phyloP scores from a whole-genome alignment of 2,797 vertebrate genomes.

The Sebastes hubbsi region DNA sequence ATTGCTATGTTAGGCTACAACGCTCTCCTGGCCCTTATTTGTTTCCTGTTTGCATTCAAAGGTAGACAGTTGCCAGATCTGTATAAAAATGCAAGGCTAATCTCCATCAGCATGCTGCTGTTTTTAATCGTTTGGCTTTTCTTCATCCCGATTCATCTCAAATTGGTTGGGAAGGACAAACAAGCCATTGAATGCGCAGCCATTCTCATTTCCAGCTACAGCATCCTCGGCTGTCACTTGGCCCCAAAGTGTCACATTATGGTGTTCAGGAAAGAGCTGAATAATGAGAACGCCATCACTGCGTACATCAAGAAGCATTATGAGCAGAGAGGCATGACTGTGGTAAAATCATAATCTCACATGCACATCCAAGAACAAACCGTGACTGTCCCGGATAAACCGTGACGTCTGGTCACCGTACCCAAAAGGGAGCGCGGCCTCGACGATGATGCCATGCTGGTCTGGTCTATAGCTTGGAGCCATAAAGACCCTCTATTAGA shows the following conservation, averaged over 20 bases:
- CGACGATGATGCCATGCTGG: no score
- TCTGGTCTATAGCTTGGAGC: no score
- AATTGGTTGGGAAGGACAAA: constrained; percentile 25
- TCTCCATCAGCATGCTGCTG: constrained; percentile 72
- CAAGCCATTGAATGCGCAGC: constrained; percentile 47
- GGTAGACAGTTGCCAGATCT: constrained; percentile 68
- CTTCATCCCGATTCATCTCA: constrained; percentile 69
- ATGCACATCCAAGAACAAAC: neutral
- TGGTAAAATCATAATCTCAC: constrained; percentile 35
- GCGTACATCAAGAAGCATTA: constrained; percentile 69
- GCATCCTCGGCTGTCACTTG: constrained; percentile 73
- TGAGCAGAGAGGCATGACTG: constrained; percentile 34
- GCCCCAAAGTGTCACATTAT: constrained; percentile 75
- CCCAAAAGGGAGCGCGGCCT: no score
- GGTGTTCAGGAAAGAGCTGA: constrained; percentile 68
- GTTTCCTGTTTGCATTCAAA: constrained; percentile 71
- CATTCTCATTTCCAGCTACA: constrained; percentile 70
- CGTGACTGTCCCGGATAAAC: no score
- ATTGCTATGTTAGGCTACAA: constrained; percentile 58
- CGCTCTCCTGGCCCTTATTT: constrained; percentile 49
- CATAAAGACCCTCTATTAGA: no score
- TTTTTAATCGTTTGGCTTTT: constrained; percentile 73
- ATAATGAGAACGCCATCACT: constrained; percentile 58
- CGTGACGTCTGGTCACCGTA: no score
- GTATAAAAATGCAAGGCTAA: constrained; percentile 70